Evolutionary conservation across 2,113 vertebrate species (phyloP), one percentile per base, ranked within the genome.

Genomic region (Neoarius graeffei): DNA sequence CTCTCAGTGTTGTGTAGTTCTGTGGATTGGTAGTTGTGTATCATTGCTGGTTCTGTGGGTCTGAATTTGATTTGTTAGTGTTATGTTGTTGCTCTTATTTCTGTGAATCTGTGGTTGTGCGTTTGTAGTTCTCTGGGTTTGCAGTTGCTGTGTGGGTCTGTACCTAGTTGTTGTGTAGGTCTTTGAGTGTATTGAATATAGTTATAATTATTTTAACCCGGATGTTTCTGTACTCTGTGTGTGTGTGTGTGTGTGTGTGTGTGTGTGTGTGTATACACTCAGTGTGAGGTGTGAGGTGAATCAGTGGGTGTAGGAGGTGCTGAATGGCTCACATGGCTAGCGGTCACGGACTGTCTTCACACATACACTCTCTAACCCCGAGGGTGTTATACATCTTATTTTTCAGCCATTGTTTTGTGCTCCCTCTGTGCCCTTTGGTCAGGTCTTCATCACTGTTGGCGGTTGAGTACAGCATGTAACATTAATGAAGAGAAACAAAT

Each of bases 251-350:
- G 27, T 85, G 83, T 85, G 6, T 50, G 23, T 52, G 35, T 54
- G 64, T 71, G 11, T 69, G 69, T 85, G 66, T 27, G 64, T 54
- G 48, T 71, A 9, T 85, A 23, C n/a, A 60, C 54, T 74, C 54
- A 85, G 69, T 76, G 54, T 69, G 69, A 85, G 13, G 84, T 76
- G 84, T 60, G 54, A 85, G 67, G 54, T 85, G 69, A 57, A 74
- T 85, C 54, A 74, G 84, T 59, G 84, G 69, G 84, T 76, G 84
- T 85, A 76, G 84, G 84, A 85, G 84, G 84, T 85, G 84, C 67
- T 71, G 71, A 59, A 59, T 60, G 35, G 54, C 56, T 85, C 84
- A 85, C 69, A 85, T 85, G 69, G 83, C 67, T 74, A 76, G 73
- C 14, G 56, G 66, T 74, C 54, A 74, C 7, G 56, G 42, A 50